Percentiles rank a stretch among this genome's conserved stretches.
Conservation (phyloP, 2,797 vertebrate species). For the Gobionotothen gibberifrons region DNA sequence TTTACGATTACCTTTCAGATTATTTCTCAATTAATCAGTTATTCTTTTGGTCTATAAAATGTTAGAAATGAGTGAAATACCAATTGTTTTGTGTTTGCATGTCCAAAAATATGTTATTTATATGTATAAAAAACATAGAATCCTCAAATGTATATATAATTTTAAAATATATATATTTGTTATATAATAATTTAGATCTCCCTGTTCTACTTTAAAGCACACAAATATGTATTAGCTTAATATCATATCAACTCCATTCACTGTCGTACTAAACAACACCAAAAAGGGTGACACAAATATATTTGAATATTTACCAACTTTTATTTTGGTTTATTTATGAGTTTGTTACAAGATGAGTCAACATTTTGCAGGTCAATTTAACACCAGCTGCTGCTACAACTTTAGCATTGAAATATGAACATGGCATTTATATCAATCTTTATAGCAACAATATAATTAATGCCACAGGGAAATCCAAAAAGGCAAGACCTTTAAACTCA, state of each 20-base stretch:
- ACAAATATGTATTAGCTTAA: no score
- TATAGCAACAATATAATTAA: constrained; percentile 33
- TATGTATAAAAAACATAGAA: not conserved
- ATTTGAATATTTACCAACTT: constrained; percentile 39
- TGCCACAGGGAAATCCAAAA: constrained; percentile 12
- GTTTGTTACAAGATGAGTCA: constrained; percentile 38
- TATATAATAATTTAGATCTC: no score
- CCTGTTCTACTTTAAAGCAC: not conserved
- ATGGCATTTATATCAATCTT: constrained; percentile 15
- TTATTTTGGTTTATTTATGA: constrained; percentile 50
- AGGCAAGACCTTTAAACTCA: not conserved
- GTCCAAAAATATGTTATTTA: not conserved
- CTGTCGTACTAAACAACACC: not conserved
- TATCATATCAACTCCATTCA: not conserved
- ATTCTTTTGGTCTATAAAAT: not conserved
- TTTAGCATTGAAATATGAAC: constrained; percentile 9
- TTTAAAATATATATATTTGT: no score
- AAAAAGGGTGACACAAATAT: constrained; percentile 10
- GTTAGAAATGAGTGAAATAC: not conserved
- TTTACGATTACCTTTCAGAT: not conserved
- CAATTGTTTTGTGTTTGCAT: not conserved
- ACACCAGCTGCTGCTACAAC: constrained; percentile 8
- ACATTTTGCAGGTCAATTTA: constrained; percentile 4
- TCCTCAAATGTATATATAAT: not conserved
- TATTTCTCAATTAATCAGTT: not conserved